Evolutionary conservation across 2,888 invertebrate genomes (phyloP).

Genomic region (Lutraria lutraria): DNA sequence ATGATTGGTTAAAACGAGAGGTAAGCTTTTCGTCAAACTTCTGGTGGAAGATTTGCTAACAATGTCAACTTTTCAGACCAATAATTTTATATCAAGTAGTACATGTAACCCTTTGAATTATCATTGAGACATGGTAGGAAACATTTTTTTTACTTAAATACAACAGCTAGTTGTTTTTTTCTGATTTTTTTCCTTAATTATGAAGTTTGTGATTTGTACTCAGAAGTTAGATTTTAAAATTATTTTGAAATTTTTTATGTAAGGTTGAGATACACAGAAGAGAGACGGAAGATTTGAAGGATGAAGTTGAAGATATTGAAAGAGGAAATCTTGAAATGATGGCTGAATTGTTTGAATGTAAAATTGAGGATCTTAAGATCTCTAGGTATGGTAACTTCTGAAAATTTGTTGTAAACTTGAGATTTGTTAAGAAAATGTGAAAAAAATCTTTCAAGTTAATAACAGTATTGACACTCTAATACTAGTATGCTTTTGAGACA

Average conservation of each 20-base stretch:
- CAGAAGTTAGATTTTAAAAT: too few relatives aligned
- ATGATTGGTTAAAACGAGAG: slow-evolving; percentile 86
- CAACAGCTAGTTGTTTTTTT: too few relatives aligned
- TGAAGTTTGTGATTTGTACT: too few relatives aligned
- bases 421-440: too few relatives aligned
- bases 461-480: too few relatives aligned
- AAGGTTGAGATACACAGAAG: slow-evolving; percentile 83
- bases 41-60: not conserved
- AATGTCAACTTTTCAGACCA: not conserved
- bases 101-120: not conserved
- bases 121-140: not conserved
- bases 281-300: slow-evolving; percentile 77
- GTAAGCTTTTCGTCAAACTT: slow-evolving; percentile 64
- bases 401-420: not conserved
- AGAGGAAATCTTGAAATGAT: slow-evolving; percentile 84
- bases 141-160: not conserved
- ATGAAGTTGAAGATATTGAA: slow-evolving; percentile 83
- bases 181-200: too few relatives aligned
- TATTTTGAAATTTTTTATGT: not conserved
- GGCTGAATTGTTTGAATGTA: slow-evolving; percentile 86
- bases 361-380: slow-evolving; percentile 85
- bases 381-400: slow-evolving; percentile 83
- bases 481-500: too few relatives aligned
- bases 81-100: not conserved
- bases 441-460: too few relatives aligned